phyloP scores from a whole-genome alignment of 2,113 vertebrate genomes.

The Pleuronectes platessa region DNA sequence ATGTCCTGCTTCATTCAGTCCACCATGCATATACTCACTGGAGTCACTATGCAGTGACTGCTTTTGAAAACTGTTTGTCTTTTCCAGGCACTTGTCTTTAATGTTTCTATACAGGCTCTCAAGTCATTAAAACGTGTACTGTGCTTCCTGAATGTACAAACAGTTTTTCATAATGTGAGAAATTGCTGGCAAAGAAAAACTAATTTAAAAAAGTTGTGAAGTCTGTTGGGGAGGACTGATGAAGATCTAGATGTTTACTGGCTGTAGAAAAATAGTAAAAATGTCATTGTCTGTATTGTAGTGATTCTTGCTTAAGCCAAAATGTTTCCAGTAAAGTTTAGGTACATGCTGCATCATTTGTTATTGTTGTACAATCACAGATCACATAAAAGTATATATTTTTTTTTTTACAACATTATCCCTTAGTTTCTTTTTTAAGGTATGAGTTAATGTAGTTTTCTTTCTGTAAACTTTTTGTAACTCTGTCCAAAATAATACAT shows the following conservation, averaged over 20 bases:
- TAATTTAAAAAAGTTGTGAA: background rate
- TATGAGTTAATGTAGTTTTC: conserved; percentile 32
- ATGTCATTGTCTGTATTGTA: background rate
- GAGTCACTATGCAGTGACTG: background rate
- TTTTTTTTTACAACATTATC: conserved; percentile 47
- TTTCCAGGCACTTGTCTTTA: background rate
- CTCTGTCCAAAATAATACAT: conserved; percentile 51
- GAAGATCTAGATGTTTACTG: background rate
- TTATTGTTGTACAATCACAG: conserved; percentile 63
- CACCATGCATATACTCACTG: background rate
- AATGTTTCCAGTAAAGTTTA: conserved; percentile 17
- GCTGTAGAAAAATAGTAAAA: background rate
- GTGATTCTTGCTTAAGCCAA: conserved; percentile 2
- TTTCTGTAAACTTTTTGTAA: conserved; percentile 28
- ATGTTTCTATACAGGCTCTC: too few species aligned
- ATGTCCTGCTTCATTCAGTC: background rate
- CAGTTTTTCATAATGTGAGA: background rate
- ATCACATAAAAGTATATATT: conserved; percentile 26
- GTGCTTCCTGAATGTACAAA: background rate
- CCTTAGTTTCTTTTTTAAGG: conserved; percentile 49
- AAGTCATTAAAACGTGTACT: background rate
- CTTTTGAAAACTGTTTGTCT: background rate
- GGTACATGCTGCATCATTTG: conserved; percentile 51
- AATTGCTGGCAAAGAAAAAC: background rate
- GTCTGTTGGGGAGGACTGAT: background rate